Evolutionary conservation across 2,113 vertebrate genomes (phyloP), one percentile per base, ranked within the genome.

Genomic region (Malurus melanocephalus): DNA sequence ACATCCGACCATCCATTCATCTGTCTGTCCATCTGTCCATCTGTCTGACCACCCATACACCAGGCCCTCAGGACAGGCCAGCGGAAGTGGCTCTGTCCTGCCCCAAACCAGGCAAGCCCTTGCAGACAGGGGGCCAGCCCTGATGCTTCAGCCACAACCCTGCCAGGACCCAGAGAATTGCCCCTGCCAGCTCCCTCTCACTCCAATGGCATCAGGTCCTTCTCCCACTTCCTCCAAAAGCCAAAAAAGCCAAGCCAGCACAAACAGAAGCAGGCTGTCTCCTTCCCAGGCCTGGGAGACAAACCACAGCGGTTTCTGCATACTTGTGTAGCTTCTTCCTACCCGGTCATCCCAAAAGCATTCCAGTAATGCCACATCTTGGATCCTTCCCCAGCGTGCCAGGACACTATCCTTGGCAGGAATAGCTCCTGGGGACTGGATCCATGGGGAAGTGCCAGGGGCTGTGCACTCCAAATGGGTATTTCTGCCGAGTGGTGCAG

Each of bases 331-430:
- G 77, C 88, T 90, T 90, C 88, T 95, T 90, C 82, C 76, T 78
- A 72, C 11, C 80, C 78, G 11, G 80, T 93, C 86, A 93, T 78
- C 80, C 83, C 77, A 18, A 91, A 96, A 95, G 80, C 77, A 94
- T 93, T 52, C 88, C 55, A 94, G 69, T 71, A 92, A 94, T 94
- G 79, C 72, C 45, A n/a, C 61, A 56, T 77, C 64, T 45, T 43
- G 73, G 85, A 65, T 76, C 65, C 80, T 11, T 71, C 77, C 56
- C 40, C 56, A 19, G 57, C 18, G 0, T 18, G 51, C 42, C 52
- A 53, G 61, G 78, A 64, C n/a, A 43, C 38, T 42, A 3, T 14
- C 65, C 65, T n/a, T 1, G 0, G 81, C 22, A 53, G 80, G 87
- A 82, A 53, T 6, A 60, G 73, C 46, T 67, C 57, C 73, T 33